These are phyloP conservation scores for Drosophila parthenogenetica DNA, from an alignment of 2,888 invertebrate species.

Conservation along the genomic window DNA sequence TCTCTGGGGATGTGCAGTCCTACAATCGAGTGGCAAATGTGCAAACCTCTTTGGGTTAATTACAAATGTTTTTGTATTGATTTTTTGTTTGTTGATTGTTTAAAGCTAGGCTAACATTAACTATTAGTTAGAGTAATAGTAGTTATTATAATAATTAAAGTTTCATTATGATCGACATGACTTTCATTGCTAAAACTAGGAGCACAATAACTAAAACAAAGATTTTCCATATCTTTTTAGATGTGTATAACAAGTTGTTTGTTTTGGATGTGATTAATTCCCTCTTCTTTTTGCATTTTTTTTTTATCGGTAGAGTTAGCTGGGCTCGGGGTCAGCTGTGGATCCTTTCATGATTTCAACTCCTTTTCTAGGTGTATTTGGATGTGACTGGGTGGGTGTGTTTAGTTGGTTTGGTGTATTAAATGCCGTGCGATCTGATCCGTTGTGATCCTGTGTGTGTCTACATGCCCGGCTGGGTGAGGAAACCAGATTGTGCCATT, in stretches of 20 bases:
- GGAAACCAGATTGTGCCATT: constrained; percentile 71
- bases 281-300: no score
- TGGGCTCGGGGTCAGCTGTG: no score
- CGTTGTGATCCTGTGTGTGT: not conserved
- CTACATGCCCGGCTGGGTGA: constrained; percentile 52
- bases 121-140: constrained; percentile 31
- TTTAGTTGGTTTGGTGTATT: not conserved
- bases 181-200: constrained; percentile 54
- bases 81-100: constrained; percentile 8
- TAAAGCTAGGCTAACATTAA: constrained; percentile 37
- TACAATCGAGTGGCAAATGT: constrained; percentile 44
- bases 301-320: no score
- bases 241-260: constrained; percentile 51
- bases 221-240: constrained; percentile 49
- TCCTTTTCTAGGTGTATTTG: no score
- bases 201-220: constrained; percentile 67
- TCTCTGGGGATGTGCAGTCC: constrained; percentile 66
- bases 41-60: constrained; percentile 10
- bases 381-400: not conserved
- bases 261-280: not conserved
- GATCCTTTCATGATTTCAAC: no score
- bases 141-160: constrained; percentile 14
- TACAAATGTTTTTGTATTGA: constrained; percentile 31
- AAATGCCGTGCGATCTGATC: constrained; percentile 26
- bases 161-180: constrained; percentile 24